Percentiles rank a stretch among this genome's conserved stretches.
Conservation (phyloP, 2,797 vertebrate species). For the Galago senegalensis region DNA sequence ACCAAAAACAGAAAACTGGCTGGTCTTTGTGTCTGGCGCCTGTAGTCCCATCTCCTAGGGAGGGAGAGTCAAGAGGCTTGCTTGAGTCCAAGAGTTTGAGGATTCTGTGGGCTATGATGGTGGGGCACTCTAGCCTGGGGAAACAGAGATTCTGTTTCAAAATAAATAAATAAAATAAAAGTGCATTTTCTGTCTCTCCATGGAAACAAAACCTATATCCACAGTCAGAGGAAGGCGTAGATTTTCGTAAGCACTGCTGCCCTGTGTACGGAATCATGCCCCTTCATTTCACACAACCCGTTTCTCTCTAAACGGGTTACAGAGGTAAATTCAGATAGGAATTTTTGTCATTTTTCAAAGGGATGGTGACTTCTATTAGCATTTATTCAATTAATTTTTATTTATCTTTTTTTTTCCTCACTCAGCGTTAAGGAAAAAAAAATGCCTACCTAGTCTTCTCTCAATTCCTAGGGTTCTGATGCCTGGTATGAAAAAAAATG, state of each 20-base stretch:
- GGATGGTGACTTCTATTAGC: not conserved
- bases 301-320: not conserved
- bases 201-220: not conserved
- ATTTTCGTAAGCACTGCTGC: not conserved
- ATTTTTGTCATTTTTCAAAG: not conserved
- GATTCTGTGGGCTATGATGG: too few species aligned
- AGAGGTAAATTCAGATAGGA: not conserved
- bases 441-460: not conserved
- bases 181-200: not conserved
- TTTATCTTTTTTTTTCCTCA: not conserved
- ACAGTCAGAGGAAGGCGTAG: not conserved
- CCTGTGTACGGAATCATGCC: not conserved
- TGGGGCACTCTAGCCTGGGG: too few species aligned
- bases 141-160: too few species aligned
- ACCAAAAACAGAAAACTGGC: too few species aligned
- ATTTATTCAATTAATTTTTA: not conserved
- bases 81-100: too few species aligned
- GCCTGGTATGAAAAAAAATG: not conserved
- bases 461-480: constrained; percentile 3
- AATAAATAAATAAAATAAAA: not conserved
- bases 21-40: too few species aligned
- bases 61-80: too few species aligned
- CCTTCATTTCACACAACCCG: not conserved
- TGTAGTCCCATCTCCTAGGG: too few species aligned
- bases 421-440: not conserved